phyloP scores from a whole-genome alignment of 2,797 vertebrate genomes.

The Anabas testudineus region DNA sequence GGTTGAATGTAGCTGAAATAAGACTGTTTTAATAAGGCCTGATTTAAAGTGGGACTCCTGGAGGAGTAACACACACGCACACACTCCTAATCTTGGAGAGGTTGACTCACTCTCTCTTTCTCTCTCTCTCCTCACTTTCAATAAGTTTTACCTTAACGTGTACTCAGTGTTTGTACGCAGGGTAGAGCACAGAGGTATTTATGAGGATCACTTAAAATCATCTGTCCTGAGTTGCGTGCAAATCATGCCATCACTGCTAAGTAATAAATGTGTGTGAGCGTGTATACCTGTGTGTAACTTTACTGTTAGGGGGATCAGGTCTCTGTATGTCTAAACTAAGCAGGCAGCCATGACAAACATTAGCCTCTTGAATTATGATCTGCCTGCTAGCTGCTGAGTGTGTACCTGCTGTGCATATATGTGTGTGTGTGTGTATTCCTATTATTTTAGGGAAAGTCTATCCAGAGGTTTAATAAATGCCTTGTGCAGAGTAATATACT shows the following conservation, averaged over 20 bases:
- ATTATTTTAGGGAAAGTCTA: background rate
- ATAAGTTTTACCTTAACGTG: slow-evolving; percentile 41
- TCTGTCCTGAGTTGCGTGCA: slow-evolving; percentile 61
- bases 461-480: slow-evolving; percentile 41
- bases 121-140: slow-evolving; percentile 28
- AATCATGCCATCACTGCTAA: slow-evolving; percentile 61
- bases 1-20: slow-evolving; percentile 80
- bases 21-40: slow-evolving; percentile 82
- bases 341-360: slow-evolving; percentile 74
- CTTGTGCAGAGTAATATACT: slow-evolving; percentile 22
- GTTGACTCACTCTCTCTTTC: slow-evolving; percentile 21
- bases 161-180: slow-evolving; percentile 25
- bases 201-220: slow-evolving; percentile 67
- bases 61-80: slow-evolving; percentile 54
- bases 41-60: slow-evolving; percentile 79
- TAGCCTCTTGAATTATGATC: slow-evolving; percentile 69
- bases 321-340: slow-evolving; percentile 66
- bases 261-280: slow-evolving; percentile 46
- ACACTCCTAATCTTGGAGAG: slow-evolving; percentile 35
- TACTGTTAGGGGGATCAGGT: slow-evolving; percentile 49
- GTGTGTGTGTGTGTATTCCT: slow-evolving; percentile 14
- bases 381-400: slow-evolving; percentile 61
- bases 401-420: slow-evolving; percentile 53
- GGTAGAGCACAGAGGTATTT: slow-evolving; percentile 54
- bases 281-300: slow-evolving; percentile 40